Conservation (phyloP, 2,797 vertebrate genomes). For the Pseudochirops cupreus region DNA sequence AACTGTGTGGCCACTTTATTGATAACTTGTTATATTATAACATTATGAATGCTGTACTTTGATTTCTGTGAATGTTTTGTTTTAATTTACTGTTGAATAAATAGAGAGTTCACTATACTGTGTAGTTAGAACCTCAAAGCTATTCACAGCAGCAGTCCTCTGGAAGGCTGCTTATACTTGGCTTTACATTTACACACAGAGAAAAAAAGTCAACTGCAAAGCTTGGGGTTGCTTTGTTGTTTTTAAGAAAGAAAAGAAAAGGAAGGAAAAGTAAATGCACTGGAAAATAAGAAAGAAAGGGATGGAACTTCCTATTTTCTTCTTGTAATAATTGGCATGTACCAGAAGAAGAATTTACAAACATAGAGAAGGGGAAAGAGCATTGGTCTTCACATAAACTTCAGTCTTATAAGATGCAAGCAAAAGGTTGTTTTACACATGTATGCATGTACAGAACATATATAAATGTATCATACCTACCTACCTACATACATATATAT, state of each 20-base stretch:
- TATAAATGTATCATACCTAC: not conserved
- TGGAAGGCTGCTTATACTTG: too few relatives aligned
- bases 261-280: not conserved
- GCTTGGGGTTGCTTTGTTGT: not conserved
- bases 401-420: not conserved
- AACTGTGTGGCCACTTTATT: too few relatives aligned
- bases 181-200: not conserved
- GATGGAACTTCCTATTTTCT: not conserved
- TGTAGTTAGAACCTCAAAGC: too few relatives aligned
- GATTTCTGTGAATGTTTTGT: too few relatives aligned
- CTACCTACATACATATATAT: not conserved
- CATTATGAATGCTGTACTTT: too few relatives aligned
- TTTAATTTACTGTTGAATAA: too few relatives aligned
- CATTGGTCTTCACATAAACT: not conserved
- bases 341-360: not conserved
- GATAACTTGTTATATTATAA: too few relatives aligned
- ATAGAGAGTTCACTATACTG: too few relatives aligned
- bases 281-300: not conserved
- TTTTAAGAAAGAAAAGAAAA: not conserved
- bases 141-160: too few relatives aligned
- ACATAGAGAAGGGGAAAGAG: not conserved
- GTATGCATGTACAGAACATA: not conserved
- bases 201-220: not conserved
- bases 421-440: not conserved
- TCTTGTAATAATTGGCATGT: not conserved